Base-by-base conservation (phyloP, 2,113 vertebrate genomes). In the Cyphomyrus discorhynchus region DNA sequence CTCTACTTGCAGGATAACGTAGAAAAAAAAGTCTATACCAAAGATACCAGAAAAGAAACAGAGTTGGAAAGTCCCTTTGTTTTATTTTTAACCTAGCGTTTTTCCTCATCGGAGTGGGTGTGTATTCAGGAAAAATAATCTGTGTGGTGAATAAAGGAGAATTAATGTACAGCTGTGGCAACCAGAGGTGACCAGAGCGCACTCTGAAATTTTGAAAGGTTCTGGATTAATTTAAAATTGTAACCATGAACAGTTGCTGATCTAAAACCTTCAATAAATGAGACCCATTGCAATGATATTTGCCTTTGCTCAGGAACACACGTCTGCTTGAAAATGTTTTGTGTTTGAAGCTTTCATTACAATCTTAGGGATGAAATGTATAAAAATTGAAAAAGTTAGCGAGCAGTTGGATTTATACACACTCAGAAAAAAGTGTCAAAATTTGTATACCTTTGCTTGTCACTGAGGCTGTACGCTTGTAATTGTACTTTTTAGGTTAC, bases 11-110 rank as follows among this genome's bases (percentile, higher is more conserved):
- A 56, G 53, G 50, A 84, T 58, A 90, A 42, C 47, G n/a, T 11
- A 31, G 88, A 58, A 21, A 15, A 24, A 83, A 74, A 85, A 21
- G 86, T 49, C 31, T 58, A 85, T 52, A 88, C 50, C n/a, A 90
- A 66, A 35, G 4, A 31, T 52, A 53, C 35, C 27, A 58, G 52
- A 82, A 52, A 88, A 74, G 62, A 35, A 89, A 77, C 39, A 83
- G 35, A 31, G 13, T 27, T 15, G 35, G 53, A 45, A 88, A 11
- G 0, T 4, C 35, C 11, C 19, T 88, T 46, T 88, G 53, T 86
- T 86, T 83, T 83, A 24, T 47, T 84, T 84, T 45, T 84, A 47
- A n/a, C 19, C 1, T 46, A 24, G 19, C 11, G 0, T 24, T 47
- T 47, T 21, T 24, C 35, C 31, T 39, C 74, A 35, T 80, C 35